Percentiles rank a stretch among this genome's conserved stretches.
phyloP scores from a whole-genome alignment of 1,140 invertebrate genomes.

The Vanessa atalanta region DNA sequence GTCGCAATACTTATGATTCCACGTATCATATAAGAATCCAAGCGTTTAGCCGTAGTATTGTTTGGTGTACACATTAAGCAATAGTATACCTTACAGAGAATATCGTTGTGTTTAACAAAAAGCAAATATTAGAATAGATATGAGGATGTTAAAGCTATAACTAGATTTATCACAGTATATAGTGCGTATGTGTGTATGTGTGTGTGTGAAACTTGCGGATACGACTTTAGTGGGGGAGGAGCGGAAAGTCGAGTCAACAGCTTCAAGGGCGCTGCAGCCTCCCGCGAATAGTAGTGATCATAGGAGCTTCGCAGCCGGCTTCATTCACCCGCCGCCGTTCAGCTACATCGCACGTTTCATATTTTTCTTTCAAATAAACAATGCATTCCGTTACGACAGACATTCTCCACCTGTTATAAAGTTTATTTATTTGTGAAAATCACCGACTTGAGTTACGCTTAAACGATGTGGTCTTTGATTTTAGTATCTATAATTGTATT shows the following conservation, averaged over 20 bases:
- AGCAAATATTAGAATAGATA: slow-evolving; percentile 4
- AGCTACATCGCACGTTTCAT: slow-evolving; percentile 54
- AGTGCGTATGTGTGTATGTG: neutral
- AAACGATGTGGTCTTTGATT: slow-evolving; percentile 55
- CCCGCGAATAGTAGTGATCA: slow-evolving; percentile 37
- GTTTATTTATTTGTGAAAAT: slow-evolving; percentile 42
- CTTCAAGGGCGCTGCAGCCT: slow-evolving; percentile 68
- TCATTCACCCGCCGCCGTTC: slow-evolving; percentile 59
- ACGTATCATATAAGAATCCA: slow-evolving; percentile 35
- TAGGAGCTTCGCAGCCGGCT: slow-evolving; percentile 40
- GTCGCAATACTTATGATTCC: slow-evolving; percentile 48
- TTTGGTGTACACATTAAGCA: slow-evolving; percentile 16
- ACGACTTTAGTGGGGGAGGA: slow-evolving; percentile 32
- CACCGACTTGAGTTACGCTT: slow-evolving; percentile 35
- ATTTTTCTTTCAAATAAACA: slow-evolving; percentile 53
- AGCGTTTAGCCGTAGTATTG: slow-evolving; percentile 17
- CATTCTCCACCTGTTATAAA: slow-evolving; percentile 63
- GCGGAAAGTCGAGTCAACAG: slow-evolving; percentile 36
- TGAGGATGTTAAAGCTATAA: neutral
- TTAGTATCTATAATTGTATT: slow-evolving; percentile 46
- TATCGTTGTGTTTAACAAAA: neutral
- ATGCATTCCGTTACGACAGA: slow-evolving; percentile 60
- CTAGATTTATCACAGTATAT: slow-evolving; percentile 6
- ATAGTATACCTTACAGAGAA: neutral
- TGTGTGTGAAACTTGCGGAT: slow-evolving; percentile 15